These are phyloP conservation scores for Druon quercuslanigerum DNA, from an alignment of 1,140 invertebrate species.

Conservation along the genomic window DNA sequence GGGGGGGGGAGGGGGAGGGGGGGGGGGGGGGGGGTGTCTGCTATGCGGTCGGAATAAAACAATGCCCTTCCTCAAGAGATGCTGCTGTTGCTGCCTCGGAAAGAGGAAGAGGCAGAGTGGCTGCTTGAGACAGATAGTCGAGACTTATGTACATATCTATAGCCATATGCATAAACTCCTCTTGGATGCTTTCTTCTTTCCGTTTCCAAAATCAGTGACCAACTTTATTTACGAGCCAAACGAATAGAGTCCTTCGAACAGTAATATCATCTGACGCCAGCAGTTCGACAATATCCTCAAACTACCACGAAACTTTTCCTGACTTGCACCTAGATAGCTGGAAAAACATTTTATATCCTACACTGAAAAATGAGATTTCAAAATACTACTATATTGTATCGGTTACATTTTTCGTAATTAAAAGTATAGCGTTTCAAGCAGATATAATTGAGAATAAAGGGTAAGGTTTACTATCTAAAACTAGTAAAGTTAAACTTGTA, in stretches of 20 bases:
- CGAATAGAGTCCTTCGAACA: background rate
- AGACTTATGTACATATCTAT: slow-evolving; percentile 57
- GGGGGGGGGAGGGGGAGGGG: slow-evolving; percentile 51
- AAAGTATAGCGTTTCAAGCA: too few species aligned
- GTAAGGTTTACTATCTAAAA: too few species aligned
- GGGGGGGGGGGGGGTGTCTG: slow-evolving; percentile 69
- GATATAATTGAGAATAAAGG: too few species aligned
- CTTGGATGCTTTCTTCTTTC: background rate
- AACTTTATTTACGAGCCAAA: slow-evolving; percentile 14
- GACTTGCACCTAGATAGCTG: background rate
- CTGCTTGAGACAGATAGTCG: slow-evolving; percentile 69
- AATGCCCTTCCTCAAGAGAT: slow-evolving; percentile 70
- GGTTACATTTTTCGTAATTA: too few species aligned
- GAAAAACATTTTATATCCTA: too few species aligned
- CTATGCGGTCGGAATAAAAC: slow-evolving; percentile 73
- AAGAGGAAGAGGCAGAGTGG: slow-evolving; percentile 70
- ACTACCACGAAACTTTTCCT: background rate
- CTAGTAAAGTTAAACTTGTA: too few species aligned
- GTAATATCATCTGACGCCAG: background rate
- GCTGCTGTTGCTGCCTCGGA: slow-evolving; percentile 58
- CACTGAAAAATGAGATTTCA: too few species aligned
- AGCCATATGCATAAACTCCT: slow-evolving; percentile 40
- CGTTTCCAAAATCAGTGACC: background rate
- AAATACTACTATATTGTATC: too few species aligned
- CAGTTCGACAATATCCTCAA: background rate